Evolutionary conservation across 1,140 invertebrate species (phyloP).

Genomic region (Campoletis sonorensis): DNA sequence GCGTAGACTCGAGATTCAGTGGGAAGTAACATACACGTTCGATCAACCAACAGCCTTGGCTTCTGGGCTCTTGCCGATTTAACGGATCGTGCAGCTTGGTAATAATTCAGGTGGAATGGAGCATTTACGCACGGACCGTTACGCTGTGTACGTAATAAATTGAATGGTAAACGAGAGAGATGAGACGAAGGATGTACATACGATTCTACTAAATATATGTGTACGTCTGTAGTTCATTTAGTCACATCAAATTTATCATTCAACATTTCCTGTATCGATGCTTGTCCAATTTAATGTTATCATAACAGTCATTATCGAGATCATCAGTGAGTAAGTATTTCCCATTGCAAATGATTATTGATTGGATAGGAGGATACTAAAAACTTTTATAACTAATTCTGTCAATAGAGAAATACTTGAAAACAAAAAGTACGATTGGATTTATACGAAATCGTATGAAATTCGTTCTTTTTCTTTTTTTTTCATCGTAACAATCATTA

Average conservation of each 20-base stretch:
- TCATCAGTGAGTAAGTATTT: conserved; percentile 15
- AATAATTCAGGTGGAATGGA: conserved; percentile 42
- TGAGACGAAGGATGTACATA: conserved; percentile 2
- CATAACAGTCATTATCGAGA: not conserved
- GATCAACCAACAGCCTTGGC: conserved; percentile 12
- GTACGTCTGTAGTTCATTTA: not conserved
- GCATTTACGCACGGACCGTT: conserved; percentile 38
- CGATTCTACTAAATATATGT: conserved; percentile 1
- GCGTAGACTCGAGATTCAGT: conserved; percentile 12
- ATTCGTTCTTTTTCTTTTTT: no score
- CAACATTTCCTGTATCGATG: conserved; percentile 18
- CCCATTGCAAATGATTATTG: not conserved
- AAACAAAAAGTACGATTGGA: no score
- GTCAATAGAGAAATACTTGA: no score
- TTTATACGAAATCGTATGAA: no score
- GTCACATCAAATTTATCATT: conserved; percentile 15
- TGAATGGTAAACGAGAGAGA: conserved; percentile 36
- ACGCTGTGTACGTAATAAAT: conserved; percentile 33
- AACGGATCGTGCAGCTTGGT: conserved; percentile 26
- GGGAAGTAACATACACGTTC: conserved; percentile 29
- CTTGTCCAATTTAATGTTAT: not conserved
- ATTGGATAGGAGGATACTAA: no score
- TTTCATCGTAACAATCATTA: not conserved
- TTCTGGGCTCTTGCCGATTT: conserved; percentile 11
- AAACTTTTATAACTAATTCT: no score